Base-by-base conservation (phyloP, 64 coral and sea anemone species). In the Acropora yongei region DNA sequence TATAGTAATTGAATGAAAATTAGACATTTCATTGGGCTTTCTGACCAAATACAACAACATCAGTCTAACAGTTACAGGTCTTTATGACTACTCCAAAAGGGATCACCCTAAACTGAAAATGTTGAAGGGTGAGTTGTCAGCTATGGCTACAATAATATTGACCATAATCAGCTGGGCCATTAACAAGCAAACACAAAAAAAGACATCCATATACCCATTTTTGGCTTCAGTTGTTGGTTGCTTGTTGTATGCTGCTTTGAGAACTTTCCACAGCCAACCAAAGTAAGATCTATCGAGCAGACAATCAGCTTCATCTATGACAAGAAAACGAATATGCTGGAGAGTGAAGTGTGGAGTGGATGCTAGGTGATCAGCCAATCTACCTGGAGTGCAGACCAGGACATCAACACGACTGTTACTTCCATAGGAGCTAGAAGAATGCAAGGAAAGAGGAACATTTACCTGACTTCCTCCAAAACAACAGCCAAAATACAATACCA, bases 251-350 rank as follows among this genome's bases (percentile, higher is more conserved):
- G 84, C 86, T 75, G 91, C 91, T 40, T 83, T 80, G 14, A 96
- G 44, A 44, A 99, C 94, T 89, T 94, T 96, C 46, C 80, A 55
- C 6, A 99, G 75, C 97, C 97, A 99, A 60, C 93, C 94, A 89
- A 91, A 88, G 78, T 94, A 99, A 45, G 94, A 87, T 49, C 96
- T 91, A 69, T 91, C 94, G 44, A 99, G 57, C 8, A 99, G 41
- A 1, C 97, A 89, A 79, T 99, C 97, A 63, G 97, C 97, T 87
- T 99, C 97, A 94, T 99, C 97, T 72, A 99, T 99, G 19, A 99
- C 91, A 81, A 99, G 85, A 79, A 96, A 99, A 17, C 97, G 89
- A 18, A 99, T 77, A 75, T 96, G 94, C 30, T 84, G 89, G 44
- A 99, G 88, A 41, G 85, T 80, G 53, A 99, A 99, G 40, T 88